Evolutionary conservation across 2,797 vertebrate species (phyloP), one percentile per base, ranked within the genome.

Genomic region (Halcyon chelicuti): DNA sequence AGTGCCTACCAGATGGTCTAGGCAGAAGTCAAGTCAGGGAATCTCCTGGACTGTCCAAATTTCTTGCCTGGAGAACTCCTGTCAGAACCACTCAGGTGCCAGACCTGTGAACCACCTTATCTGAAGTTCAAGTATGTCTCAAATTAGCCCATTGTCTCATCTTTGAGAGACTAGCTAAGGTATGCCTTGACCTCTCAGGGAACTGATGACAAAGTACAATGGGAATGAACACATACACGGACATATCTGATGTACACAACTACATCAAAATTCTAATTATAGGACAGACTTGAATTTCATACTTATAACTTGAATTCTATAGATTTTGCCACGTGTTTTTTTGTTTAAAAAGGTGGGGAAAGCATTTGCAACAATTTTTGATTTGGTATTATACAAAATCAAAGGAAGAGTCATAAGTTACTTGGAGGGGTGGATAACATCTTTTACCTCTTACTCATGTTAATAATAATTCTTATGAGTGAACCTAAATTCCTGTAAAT

Each of bases 131-230:
- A 15, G 14, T 52, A 1, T 47, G 26, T 70, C 35, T 73, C 18
- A 61, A 63, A 51, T 35, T 18, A 52, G 6, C 12, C 33, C 0
- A 0, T 14, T 42, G 19, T 62, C 25, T 85, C 14, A 44, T 28
- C 20, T 0, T 0, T 31, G n/a, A 46, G 7, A 80, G 0, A 19
- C 8, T 37, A 0, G 0, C 0, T 37, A 17, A 15, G 8, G 4
- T 28, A 28, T 57, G 29, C 15, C 44, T 72, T 40, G 37, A 63
- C 2, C 14, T 63, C 15, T 47, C 31, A 62, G 26, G 31, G 23
- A 25, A 42, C 7, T 26, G 33, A 31, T 54, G 39, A 35, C 7
- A 22, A 26, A 2, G 4, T 12, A 8, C 14, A 58, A 13, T 10
- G 10, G 10, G 5, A 4, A 61, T 47, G 28, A 58, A 20, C 11